These are phyloP conservation scores for Gymnodraco acuticeps DNA, from an alignment of 2,797 vertebrate species.

Conservation along the genomic window DNA sequence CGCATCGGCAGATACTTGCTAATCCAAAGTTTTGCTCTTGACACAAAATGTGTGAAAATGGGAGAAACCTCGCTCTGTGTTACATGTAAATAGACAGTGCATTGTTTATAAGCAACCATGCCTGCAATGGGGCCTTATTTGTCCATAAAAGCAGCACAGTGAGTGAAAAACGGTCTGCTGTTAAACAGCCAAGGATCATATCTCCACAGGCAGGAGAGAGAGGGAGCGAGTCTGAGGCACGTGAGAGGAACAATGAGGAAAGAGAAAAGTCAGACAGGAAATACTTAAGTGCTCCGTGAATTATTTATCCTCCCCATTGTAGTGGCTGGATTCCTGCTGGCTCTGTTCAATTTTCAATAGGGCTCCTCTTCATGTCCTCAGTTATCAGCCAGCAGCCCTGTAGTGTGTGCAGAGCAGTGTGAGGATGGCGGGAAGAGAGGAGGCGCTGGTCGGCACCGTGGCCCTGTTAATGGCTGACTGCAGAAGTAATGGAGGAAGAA, in stretches of 20 bases:
- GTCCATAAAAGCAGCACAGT: constrained; percentile 44
- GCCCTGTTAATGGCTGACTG: constrained; percentile 52
- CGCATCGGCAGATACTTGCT: too few species aligned
- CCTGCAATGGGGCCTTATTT: constrained; percentile 20
- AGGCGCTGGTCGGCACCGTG: constrained; percentile 17
- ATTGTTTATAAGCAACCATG: constrained; percentile 36
- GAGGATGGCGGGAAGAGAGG: background rate
- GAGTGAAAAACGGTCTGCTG: constrained; percentile 47
- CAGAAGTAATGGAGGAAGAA: constrained; percentile 51
- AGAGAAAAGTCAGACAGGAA: constrained; percentile 66
- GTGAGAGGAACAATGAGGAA: constrained; percentile 47
- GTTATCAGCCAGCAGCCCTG: constrained; percentile 38
- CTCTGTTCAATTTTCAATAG: constrained; percentile 47
- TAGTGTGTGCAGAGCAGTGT: background rate
- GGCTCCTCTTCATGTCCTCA: constrained; percentile 37
- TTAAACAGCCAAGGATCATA: constrained; percentile 33
- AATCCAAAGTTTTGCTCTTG: background rate
- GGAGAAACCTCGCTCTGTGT: background rate
- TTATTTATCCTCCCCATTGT: constrained; percentile 71
- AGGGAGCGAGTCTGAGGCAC: constrained; percentile 47
- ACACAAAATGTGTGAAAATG: constrained; percentile 5
- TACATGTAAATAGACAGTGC: constrained; percentile 30
- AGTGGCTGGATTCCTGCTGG: constrained; percentile 56
- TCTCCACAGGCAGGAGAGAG: constrained; percentile 53
- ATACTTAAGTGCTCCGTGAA: constrained; percentile 69